Evolutionary conservation across 2,888 invertebrate species (phyloP), one percentile per base, ranked within the genome.

Genomic region (Harmothoe impar): DNA sequence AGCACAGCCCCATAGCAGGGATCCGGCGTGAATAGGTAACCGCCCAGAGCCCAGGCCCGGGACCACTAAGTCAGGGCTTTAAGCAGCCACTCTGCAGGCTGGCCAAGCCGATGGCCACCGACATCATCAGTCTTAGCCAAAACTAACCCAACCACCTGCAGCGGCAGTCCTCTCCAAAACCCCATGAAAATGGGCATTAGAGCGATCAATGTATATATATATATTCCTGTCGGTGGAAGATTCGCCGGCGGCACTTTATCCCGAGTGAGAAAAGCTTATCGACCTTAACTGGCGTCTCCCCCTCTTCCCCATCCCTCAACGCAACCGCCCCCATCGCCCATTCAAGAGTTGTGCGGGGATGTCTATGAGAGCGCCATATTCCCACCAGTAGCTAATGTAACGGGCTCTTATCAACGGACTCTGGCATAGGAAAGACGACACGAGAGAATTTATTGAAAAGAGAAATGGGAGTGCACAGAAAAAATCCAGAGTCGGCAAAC

Each of bases 121-220:
- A 81, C 33, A 43, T n/a, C 23, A 81, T 81, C 81, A 43, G 33
- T 81, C 81, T 81, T 81, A 43, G 23, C 81, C 81, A 1, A 43
- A 43, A 17, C 81, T 81, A 81, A 81, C 81, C 81, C 81, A 77
- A 25, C 81, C 81, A 81, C 81, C 81, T 81, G 81, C 81, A 81
- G n/a, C 43, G 33, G 35, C 81, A 81, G 43, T 10, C 81, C 25
- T 17, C 81, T 81, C 81, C 81, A 81, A 43, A 81, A 33, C 43
- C 35, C 81, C 81, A 81, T 81, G 35, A 43, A 81, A 81, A 81
- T 23, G 81, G 35, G 23, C 81, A 81, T 81, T 81, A 81, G 81
- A 81, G 23, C 81, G 81, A 81, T 81, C 81, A 81, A 81, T 81
- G 81, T 81, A 81, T 35, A 81, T 35, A 43, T 81, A 81, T 72